A percentile compares a stretch with the other conserved stretches of the same genome.
These are phyloP conservation scores for Acanthaster planci DNA, from an alignment of 35 echinoderm and acorn worm species.

Conservation along the genomic window DNA sequence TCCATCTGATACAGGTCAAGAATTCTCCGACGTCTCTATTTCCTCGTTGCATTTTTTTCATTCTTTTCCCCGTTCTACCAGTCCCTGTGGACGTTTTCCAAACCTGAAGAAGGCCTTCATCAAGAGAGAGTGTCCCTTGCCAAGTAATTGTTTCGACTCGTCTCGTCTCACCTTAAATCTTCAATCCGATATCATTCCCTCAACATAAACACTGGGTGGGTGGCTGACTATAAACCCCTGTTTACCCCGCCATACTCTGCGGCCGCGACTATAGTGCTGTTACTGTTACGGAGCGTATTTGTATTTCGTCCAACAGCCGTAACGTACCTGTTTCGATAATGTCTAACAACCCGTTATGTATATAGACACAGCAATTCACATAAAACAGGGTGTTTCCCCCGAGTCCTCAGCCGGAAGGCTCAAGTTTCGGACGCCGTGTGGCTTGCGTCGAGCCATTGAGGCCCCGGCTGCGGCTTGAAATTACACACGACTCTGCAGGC, in stretches of 20 bases:
- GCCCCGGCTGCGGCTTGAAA: too few relatives aligned
- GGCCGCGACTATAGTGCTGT: neutral
- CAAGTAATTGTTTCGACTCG: neutral
- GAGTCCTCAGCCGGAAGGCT: neutral
- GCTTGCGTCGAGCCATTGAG: neutral
- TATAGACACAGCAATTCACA: neutral
- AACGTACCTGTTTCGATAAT: conserved; percentile 3
- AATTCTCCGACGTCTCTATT: too few relatives aligned
- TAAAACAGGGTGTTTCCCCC: neutral
- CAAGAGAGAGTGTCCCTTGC: neutral
- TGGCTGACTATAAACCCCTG: too few relatives aligned
- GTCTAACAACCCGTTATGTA: neutral
- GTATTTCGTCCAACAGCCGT: conserved; percentile 15
- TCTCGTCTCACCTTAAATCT: too few relatives aligned
- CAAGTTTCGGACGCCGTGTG: neutral
- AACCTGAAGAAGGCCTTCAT: neutral
- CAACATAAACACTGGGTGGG: neutral
- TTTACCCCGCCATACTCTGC: neutral
- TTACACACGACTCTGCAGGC: neutral
- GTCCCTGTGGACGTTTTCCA: too few relatives aligned
- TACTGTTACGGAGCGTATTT: neutral
- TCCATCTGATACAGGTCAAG: too few relatives aligned
- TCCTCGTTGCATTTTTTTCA: too few relatives aligned
- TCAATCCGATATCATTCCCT: too few relatives aligned
- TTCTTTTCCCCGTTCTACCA: too few relatives aligned